These are phyloP conservation scores for Aplysina aerophoba DNA, from an alignment of 37 sponge, comb jelly and placozoan species.

Conservation along the genomic window DNA sequence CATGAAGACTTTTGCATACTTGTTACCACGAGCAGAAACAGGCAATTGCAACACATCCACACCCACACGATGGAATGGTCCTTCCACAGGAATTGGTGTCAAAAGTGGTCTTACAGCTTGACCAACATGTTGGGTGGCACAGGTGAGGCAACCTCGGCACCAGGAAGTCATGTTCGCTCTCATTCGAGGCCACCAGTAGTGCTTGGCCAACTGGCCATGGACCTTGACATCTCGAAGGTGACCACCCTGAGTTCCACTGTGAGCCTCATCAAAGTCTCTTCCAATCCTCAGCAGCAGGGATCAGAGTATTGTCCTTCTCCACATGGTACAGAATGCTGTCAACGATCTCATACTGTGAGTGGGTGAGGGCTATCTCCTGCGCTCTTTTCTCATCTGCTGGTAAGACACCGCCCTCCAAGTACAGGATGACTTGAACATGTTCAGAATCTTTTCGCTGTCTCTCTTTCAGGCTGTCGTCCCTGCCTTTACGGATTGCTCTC, in stretches of 20 bases:
- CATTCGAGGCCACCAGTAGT: constrained; percentile 63
- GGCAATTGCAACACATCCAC: constrained; percentile 35
- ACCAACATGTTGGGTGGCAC: constrained; percentile 38
- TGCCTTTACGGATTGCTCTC: background rate
- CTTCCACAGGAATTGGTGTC: constrained; percentile 29
- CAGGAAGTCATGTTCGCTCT: background rate
- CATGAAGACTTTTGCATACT: constrained; percentile 57
- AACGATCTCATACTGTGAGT: constrained; percentile 28
- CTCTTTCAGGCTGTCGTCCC: background rate
- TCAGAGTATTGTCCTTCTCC: constrained; percentile 42
- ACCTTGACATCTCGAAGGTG: constrained; percentile 25
- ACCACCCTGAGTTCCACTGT: constrained; percentile 29
- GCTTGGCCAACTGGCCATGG: constrained; percentile 2
- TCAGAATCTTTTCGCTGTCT: constrained; percentile 28
- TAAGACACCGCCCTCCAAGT: constrained; percentile 42
- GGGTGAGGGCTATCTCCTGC: background rate
- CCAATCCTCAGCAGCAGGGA: constrained; percentile 33
- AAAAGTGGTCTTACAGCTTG: too few relatives aligned
- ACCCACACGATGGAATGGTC: constrained; percentile 33
- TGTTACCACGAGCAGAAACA: background rate
- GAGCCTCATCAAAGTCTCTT: background rate
- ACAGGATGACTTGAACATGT: background rate
- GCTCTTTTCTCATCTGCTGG: constrained; percentile 44
- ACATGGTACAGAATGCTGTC: constrained; percentile 59
- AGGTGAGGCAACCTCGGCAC: constrained; percentile 32